Evolutionary conservation across 2,888 invertebrate genomes (phyloP).

Genomic region (Cylloceria caligata): DNA sequence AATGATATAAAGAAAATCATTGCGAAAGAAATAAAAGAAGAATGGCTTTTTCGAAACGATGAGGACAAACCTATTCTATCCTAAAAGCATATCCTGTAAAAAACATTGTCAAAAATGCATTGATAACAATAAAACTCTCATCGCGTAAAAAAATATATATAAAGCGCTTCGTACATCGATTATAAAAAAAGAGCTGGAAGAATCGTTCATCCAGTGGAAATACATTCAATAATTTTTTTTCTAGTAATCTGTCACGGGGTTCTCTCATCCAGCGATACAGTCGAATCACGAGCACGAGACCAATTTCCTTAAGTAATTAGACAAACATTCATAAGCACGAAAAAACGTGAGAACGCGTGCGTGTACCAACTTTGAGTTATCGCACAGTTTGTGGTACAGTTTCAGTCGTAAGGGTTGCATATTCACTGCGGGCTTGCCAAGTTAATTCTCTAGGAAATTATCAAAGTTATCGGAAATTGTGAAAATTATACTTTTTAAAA

Average conservation of each 20-base stretch:
- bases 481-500: too few species aligned
- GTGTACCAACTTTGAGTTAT: constrained; percentile 10
- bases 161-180: constrained; percentile 4
- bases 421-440: neutral
- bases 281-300: constrained; percentile 38
- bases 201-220: neutral
- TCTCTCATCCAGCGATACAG: constrained; percentile 38
- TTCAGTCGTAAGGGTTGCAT: constrained; percentile 2
- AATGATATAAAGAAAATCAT: neutral
- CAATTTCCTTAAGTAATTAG: constrained; percentile 32
- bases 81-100: neutral
- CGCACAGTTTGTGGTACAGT: constrained; percentile 3
- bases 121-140: neutral
- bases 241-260: constrained; percentile 25
- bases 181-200: neutral
- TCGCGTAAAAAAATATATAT: neutral
- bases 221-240: neutral
- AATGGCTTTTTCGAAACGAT: neutral
- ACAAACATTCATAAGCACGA: constrained; percentile 59
- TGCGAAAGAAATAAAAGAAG: neutral
- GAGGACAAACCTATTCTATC: neutral
- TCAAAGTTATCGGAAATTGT: too few species aligned
- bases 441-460: neutral
- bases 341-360: constrained; percentile 48
- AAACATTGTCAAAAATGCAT: neutral